Percentiles rank a stretch among this genome's conserved stretches.
These are phyloP conservation scores for Rhyacophila evoluta DNA, from an alignment of 2,888 invertebrate genomes.

Conservation along the genomic window DNA sequence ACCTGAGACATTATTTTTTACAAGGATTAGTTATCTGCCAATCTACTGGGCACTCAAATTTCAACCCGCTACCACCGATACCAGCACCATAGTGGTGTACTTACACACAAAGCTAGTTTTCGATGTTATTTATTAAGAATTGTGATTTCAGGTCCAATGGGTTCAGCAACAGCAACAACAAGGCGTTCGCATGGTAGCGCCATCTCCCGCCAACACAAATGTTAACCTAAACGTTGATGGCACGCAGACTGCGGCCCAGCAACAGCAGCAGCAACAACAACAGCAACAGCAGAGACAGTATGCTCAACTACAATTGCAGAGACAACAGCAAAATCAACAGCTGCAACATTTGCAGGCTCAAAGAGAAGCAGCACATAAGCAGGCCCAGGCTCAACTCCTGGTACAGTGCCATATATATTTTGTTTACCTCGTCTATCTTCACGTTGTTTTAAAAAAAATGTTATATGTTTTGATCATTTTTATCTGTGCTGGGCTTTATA, in stretches of 20 bases:
- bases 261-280: conserved; percentile 57
- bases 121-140: neutral
- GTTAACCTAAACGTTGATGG: conserved; percentile 56
- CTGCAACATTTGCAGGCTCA: conserved; percentile 74
- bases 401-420: too few relatives aligned
- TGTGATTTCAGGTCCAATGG: conserved; percentile 71
- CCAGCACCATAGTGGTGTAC: too few relatives aligned
- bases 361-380: conserved; percentile 68
- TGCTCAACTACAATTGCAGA: conserved; percentile 68
- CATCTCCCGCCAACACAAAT: conserved; percentile 64
- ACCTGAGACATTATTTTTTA: too few relatives aligned
- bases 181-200: conserved; percentile 70
- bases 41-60: too few relatives aligned
- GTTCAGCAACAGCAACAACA: conserved; percentile 78
- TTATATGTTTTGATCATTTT: too few relatives aligned
- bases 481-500: too few relatives aligned
- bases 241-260: conserved; percentile 42
- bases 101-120: too few relatives aligned
- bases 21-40: too few relatives aligned
- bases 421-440: too few relatives aligned
- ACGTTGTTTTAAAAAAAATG: too few relatives aligned
- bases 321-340: conserved; percentile 74
- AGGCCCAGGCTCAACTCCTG: conserved; percentile 64
- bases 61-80: too few relatives aligned
- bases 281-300: conserved; percentile 61